Evolutionary conservation across 2,113 vertebrate genomes (phyloP).

Genomic region (Thermophis baileyi): DNA sequence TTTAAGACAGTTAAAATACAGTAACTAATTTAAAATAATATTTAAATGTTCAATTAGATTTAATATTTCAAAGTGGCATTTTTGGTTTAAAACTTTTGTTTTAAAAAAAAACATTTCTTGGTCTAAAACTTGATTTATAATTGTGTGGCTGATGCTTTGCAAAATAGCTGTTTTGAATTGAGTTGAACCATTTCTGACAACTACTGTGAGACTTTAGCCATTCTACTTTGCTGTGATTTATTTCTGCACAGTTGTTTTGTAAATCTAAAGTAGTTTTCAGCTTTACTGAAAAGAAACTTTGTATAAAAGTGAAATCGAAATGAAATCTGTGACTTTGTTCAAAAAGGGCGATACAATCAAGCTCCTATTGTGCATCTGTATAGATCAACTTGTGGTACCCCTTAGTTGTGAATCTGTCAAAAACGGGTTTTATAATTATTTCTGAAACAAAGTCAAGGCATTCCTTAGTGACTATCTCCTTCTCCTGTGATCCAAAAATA

Average conservation of each 20-base stretch:
- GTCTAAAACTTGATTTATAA: neutral
- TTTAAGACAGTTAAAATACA: constrained; percentile 16
- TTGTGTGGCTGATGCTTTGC: neutral
- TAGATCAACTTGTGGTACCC: neutral
- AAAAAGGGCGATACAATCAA: constrained; percentile 10
- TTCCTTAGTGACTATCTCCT: neutral
- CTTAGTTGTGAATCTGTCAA: neutral
- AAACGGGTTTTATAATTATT: neutral
- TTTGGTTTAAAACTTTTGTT: neutral
- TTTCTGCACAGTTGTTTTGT: neutral
- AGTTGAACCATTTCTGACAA: neutral
- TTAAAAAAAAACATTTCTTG: neutral
- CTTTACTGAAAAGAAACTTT: neutral
- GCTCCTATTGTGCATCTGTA: neutral
- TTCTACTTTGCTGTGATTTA: neutral
- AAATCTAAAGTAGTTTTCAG: neutral
- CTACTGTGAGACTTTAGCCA: neutral
- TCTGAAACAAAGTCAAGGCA: neutral
- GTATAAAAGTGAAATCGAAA: neutral
- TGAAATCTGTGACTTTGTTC: constrained; percentile 14
- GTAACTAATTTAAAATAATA: constrained; percentile 12
- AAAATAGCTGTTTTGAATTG: neutral
- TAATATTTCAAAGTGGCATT: neutral
- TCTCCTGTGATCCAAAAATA: neutral
- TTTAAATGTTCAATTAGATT: constrained; percentile 11